phyloP scores from a whole-genome alignment of 92 coral and sea anemone species.

The Virgularia gustaviana region DNA sequence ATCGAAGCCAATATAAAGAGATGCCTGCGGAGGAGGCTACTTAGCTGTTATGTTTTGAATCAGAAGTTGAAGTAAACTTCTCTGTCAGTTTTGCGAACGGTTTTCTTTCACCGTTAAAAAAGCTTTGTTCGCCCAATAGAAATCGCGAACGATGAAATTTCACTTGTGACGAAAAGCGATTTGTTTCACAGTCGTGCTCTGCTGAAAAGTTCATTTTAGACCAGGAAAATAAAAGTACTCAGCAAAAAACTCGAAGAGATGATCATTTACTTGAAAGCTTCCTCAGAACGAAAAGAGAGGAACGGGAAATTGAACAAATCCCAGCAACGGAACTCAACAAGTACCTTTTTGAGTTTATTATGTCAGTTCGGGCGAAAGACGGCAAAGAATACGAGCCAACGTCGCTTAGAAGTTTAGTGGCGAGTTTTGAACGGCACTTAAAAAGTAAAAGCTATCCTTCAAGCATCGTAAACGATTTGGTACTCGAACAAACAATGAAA shows the following conservation, averaged over 20 bases:
- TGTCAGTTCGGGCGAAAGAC: constrained; percentile 39
- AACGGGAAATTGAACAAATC: no score
- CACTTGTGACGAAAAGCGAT: neutral
- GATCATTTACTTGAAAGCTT: constrained; percentile 40
- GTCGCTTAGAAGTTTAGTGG: constrained; percentile 22
- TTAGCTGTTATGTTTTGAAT: no score
- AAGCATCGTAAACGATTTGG: constrained; percentile 7
- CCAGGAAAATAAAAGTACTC: constrained; percentile 42
- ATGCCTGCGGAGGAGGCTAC: no score
- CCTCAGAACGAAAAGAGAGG: constrained; percentile 47
- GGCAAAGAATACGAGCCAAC: constrained; percentile 35
- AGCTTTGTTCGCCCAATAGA: no score
- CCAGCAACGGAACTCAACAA: constrained; percentile 43
- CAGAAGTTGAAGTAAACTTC: no score
- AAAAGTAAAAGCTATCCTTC: constrained; percentile 24
- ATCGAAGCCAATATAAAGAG: no score
- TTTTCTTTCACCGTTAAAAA: no score
- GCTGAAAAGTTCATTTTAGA: no score
- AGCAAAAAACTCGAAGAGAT: constrained; percentile 24
- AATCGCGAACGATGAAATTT: no score
- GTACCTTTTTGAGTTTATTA: constrained; percentile 31
- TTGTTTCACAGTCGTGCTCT: no score
- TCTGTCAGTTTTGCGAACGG: no score
- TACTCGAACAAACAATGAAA: constrained; percentile 41
- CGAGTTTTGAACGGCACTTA: constrained; percentile 33